These are phyloP conservation scores for Mechanitis messenoides DNA, from an alignment of 2,888 invertebrate genomes.

Conservation along the genomic window DNA sequence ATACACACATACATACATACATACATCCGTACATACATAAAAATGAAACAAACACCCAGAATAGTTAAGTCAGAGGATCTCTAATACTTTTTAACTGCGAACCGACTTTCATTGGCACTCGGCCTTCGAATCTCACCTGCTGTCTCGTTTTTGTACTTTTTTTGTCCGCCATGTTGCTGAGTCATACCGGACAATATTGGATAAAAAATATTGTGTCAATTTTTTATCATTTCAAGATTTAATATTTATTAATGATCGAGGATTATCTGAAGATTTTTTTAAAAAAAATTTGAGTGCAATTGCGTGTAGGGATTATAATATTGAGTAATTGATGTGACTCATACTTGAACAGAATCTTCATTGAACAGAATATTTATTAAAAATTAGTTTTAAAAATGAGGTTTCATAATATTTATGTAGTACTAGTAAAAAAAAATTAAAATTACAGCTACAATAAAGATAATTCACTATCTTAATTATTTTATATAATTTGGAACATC, in stretches of 20 bases:
- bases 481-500: too few species aligned
- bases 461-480: too few species aligned
- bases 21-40: too few species aligned
- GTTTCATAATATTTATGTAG: too few species aligned
- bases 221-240: constrained; percentile 6
- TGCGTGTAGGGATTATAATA: constrained; percentile 1
- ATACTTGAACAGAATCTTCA: too few species aligned
- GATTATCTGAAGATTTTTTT: too few species aligned
- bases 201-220: constrained; percentile 10
- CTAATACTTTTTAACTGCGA: constrained; percentile 37
- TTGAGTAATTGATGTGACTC: too few species aligned
- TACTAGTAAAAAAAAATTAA: too few species aligned
- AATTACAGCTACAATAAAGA: too few species aligned
- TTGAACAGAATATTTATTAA: too few species aligned
- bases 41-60: not conserved
- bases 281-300: not conserved
- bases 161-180: constrained; percentile 42
- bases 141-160: constrained; percentile 42
- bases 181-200: constrained; percentile 33
- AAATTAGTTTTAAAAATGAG: too few species aligned
- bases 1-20: too few species aligned
- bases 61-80: constrained; percentile 32
- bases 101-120: constrained; percentile 46
- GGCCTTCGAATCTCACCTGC: constrained; percentile 54
- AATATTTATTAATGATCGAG: not conserved